Percentiles rank a stretch among this genome's conserved stretches.
Evolutionary conservation across 1,140 invertebrate species (phyloP).

Genomic region (Tetramorium parvispinum): DNA sequence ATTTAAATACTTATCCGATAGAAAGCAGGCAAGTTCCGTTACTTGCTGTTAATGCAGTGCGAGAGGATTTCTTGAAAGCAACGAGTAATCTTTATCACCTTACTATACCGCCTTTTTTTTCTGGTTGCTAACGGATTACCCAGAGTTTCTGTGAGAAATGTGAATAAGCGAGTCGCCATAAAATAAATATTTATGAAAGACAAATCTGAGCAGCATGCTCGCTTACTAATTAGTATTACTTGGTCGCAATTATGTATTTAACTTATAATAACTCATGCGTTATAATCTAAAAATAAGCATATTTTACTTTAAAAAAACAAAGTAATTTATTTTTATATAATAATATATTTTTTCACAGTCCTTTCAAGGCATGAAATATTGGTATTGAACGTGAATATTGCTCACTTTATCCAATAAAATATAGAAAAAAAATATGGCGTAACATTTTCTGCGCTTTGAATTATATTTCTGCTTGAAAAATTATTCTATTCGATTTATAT

Average conservation of each 20-base stretch:
- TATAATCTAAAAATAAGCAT: not conserved
- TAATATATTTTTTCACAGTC: conserved; percentile 16
- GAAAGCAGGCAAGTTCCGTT: conserved; percentile 38
- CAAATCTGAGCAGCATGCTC: not conserved
- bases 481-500: not conserved
- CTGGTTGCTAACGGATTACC: conserved; percentile 47
- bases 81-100: conserved; percentile 71
- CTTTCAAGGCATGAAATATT: conserved; percentile 20
- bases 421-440: not conserved
- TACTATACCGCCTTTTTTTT: conserved; percentile 61
- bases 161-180: not conserved
- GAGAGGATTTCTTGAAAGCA: conserved; percentile 65
- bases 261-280: not conserved
- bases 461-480: conserved; percentile 5
- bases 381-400: not conserved
- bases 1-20: conserved; percentile 39
- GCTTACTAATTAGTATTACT: conserved; percentile 9
- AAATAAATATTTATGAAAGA: conserved; percentile 32
- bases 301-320: not conserved
- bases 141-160: conserved; percentile 60
- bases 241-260: not conserved
- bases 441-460: not conserved
- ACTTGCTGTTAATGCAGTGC: conserved; percentile 63
- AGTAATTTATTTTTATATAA: not conserved
- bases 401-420: conserved; percentile 21